Evolutionary conservation across 2,888 invertebrate species (phyloP).

Genomic region (Galerucella nymphaeae): DNA sequence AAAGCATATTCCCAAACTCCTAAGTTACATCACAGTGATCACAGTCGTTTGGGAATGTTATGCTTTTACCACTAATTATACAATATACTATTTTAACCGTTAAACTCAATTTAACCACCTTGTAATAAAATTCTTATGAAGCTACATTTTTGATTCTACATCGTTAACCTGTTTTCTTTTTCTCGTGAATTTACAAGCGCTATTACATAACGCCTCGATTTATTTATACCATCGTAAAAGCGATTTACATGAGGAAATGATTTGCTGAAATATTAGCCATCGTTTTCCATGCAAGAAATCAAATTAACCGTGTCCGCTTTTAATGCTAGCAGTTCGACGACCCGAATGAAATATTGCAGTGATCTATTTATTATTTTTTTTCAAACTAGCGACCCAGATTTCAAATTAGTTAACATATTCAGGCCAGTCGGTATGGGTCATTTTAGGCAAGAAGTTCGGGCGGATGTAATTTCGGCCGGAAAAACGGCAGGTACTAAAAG

Average conservation of each 20-base stretch:
- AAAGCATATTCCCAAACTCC: too few species aligned
- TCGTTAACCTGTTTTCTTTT: background rate
- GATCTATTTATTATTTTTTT: slow-evolving; percentile 23
- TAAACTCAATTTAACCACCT: background rate
- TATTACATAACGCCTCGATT: background rate
- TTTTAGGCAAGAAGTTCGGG: too few species aligned
- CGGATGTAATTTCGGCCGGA: too few species aligned
- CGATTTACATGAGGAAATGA: background rate
- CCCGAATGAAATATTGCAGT: slow-evolving; percentile 19
- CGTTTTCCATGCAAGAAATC: slow-evolving; percentile 12
- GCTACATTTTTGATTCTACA: background rate
- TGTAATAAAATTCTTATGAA: background rate
- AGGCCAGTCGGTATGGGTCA: too few species aligned
- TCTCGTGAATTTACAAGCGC: background rate
- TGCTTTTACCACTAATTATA: too few species aligned
- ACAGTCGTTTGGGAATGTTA: too few species aligned
- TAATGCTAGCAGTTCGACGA: slow-evolving; percentile 22
- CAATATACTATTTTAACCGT: background rate
- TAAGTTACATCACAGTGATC: too few species aligned
- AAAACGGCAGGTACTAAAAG: too few species aligned
- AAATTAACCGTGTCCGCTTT: slow-evolving; percentile 13
- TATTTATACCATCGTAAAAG: background rate
- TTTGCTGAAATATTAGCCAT: background rate
- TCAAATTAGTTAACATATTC: slow-evolving; percentile 8
- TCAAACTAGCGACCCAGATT: slow-evolving; percentile 8